phyloP scores from a whole-genome alignment of 2,113 vertebrate species.

The Orthonyx spaldingii region DNA sequence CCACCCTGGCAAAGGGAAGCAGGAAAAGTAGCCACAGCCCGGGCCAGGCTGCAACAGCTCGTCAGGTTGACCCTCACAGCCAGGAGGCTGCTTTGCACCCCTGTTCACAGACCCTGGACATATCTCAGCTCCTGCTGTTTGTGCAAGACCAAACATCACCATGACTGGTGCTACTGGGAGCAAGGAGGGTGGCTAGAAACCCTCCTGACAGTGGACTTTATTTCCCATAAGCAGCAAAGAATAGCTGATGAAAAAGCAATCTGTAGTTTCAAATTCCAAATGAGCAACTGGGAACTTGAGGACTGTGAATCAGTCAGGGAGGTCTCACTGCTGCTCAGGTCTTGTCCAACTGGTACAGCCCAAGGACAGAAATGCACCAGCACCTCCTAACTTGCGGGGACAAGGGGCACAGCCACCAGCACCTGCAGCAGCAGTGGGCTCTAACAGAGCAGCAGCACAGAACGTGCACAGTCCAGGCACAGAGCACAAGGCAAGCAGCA shows the following conservation, averaged over 20 bases:
- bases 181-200: neutral
- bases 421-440: neutral
- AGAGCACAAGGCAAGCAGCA: neutral
- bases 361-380: neutral
- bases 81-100: neutral
- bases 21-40: neutral
- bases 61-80: rapidly evolving
- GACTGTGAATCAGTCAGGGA: neutral
- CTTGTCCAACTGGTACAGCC: neutral
- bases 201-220: neutral
- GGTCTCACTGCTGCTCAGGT: neutral
- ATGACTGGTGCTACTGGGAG: neutral
- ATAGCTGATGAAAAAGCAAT: neutral
- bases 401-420: neutral
- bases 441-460: neutral
- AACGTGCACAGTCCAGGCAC: neutral
- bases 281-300: neutral
- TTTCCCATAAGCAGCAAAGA: neutral
- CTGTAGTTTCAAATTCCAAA: neutral
- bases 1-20: neutral
- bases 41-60: neutral
- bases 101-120: neutral
- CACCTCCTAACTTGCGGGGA: neutral
- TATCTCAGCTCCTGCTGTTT: neutral
- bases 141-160: neutral